A percentile compares a stretch with the other conserved stretches of the same genome.
Evolutionary conservation across 2,888 invertebrate genomes (phyloP).

Genomic region (Heliconius ismenius): DNA sequence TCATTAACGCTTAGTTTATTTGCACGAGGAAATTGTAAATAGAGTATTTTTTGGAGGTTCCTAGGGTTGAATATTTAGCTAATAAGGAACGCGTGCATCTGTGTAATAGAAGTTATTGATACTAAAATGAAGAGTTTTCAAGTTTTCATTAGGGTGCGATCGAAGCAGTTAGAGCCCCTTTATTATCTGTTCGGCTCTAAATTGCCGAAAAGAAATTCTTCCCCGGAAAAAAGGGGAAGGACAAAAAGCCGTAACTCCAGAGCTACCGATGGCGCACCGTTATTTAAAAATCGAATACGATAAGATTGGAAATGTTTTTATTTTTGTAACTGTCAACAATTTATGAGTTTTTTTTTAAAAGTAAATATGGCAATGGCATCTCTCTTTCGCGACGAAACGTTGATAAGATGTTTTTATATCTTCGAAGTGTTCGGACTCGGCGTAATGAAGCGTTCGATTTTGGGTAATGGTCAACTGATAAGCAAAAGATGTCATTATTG

Average conservation of each 20-base stretch:
- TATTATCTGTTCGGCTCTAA: conserved; percentile 81
- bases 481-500: conserved; percentile 80
- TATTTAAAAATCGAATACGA: conserved; percentile 82
- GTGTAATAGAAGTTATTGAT: conserved; percentile 69
- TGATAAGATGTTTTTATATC: conserved; percentile 79
- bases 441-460: conserved; percentile 80
- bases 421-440: conserved; percentile 72
- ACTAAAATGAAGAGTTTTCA: conserved; percentile 74
- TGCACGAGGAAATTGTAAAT: no score
- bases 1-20: neutral
- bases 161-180: conserved; percentile 81
- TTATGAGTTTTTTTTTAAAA: conserved; percentile 74
- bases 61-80: neutral
- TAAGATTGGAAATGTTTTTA: conserved; percentile 79
- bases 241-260: conserved; percentile 75
- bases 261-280: conserved; percentile 77
- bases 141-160: conserved; percentile 81
- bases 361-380: conserved; percentile 74
- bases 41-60: neutral
- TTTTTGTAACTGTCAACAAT: conserved; percentile 78
- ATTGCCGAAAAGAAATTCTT: conserved; percentile 81
- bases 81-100: conserved; percentile 17
- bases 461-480: conserved; percentile 82
- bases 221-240: conserved; percentile 75
- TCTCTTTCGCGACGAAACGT: conserved; percentile 67